Conservation (phyloP, 2,888 invertebrate genomes). For the Coelopa pilipes region DNA sequence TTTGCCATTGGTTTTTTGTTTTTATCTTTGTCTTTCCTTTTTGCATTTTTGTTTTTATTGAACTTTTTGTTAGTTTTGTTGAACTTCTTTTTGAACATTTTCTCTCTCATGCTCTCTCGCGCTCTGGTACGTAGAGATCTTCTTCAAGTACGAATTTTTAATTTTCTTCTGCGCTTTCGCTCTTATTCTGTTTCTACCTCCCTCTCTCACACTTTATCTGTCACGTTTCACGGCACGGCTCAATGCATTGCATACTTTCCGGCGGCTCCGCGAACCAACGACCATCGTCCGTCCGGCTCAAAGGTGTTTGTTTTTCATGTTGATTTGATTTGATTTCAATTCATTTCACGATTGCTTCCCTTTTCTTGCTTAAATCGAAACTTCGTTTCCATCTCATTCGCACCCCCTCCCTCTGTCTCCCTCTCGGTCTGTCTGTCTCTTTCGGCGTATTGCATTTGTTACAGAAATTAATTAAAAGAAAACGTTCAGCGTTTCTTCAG, state of each 20-base stretch:
- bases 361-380: not conserved
- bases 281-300: not conserved
- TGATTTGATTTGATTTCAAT: not conserved
- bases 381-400: not conserved
- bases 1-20: too few species aligned
- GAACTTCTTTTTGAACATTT: too few species aligned
- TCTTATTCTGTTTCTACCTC: not conserved
- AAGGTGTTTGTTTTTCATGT: constrained; percentile 16
- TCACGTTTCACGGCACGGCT: not conserved
- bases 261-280: not conserved
- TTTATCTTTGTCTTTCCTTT: too few species aligned
- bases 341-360: not conserved
- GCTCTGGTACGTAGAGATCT: not conserved
- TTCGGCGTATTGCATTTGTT: not conserved
- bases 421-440: too few species aligned
- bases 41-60: too few species aligned
- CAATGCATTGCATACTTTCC: constrained; percentile 9
- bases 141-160: not conserved
- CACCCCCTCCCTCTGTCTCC: too few species aligned
- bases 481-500: constrained; percentile 20
- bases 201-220: not conserved
- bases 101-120: too few species aligned
- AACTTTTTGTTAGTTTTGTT: too few species aligned
- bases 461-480: constrained; percentile 30
- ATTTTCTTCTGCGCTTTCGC: not conserved